Conservation (phyloP, 2,113 vertebrate species). For the Solenodon paradoxus region DNA sequence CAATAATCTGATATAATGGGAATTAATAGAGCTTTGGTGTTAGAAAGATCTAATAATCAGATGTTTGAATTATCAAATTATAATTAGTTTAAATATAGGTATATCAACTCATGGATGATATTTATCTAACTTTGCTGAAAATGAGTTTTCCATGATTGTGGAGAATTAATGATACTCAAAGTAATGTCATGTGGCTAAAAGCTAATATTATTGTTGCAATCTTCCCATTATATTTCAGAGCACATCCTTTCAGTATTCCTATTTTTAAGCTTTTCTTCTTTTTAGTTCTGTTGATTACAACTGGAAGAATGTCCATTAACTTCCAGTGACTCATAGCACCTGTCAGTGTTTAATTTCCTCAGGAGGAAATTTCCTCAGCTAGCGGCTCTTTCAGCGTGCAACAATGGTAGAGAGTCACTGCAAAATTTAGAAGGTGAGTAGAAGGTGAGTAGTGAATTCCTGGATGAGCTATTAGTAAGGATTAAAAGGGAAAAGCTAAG, state of each 20-base stretch:
- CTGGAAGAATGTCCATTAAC: neutral
- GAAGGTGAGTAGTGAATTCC: neutral
- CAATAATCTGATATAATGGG: neutral
- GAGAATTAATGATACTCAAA: neutral
- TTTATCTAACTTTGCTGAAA: neutral
- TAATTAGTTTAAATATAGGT: accelerated
- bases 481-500: neutral
- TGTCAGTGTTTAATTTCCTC: neutral
- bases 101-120: no score
- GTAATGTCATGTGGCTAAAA: neutral
- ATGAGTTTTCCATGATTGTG: no score
- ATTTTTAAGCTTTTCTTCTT: neutral
- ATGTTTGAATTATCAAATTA: neutral
- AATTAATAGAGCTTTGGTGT: neutral
- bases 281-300: neutral
- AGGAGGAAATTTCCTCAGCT: neutral
- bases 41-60: neutral
- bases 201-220: neutral
- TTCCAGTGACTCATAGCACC: neutral
- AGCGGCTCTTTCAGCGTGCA: neutral
- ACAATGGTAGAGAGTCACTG: accelerated
- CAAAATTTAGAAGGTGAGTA: neutral
- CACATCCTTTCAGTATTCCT: neutral
- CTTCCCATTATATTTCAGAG: neutral
- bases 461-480: neutral